Evolutionary conservation across 1,140 invertebrate species (phyloP).

Genomic region (Goniozus legneri): DNA sequence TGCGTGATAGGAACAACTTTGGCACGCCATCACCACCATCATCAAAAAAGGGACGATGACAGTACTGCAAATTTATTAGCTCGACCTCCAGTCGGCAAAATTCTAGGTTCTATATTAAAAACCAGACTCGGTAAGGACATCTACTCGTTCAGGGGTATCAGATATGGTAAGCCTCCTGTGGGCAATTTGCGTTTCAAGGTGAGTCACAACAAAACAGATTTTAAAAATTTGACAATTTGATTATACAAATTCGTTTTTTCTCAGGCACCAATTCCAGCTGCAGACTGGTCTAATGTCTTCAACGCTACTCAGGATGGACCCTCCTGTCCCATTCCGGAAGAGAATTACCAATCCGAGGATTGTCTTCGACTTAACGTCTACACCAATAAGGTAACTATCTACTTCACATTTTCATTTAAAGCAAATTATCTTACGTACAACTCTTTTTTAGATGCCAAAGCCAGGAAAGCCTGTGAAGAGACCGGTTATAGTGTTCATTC

Average conservation of each 20-base stretch:
- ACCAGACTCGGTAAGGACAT: conserved; percentile 52
- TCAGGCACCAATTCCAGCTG: conserved; percentile 19
- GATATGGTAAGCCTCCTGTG: conserved; percentile 61
- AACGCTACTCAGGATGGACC: conserved; percentile 30
- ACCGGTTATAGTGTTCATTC: conserved; percentile 55
- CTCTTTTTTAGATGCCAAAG: too few species aligned
- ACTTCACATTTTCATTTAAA: too few species aligned
- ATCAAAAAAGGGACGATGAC: too few species aligned
- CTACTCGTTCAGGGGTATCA: conserved; percentile 62
- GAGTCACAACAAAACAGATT: too few species aligned
- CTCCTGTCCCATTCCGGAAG: conserved; percentile 22
- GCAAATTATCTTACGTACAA: too few species aligned
- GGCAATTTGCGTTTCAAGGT: conserved; percentile 58
- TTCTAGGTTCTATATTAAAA: conserved; percentile 38
- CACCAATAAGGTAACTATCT: conserved; percentile 59
- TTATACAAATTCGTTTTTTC: too few species aligned
- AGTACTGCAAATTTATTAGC: too few species aligned
- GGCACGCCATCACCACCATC: too few species aligned
- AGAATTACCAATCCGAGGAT: conserved; percentile 56
- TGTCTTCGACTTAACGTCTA: conserved; percentile 79
- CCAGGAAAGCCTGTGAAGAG: conserved; percentile 9
- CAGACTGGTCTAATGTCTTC: conserved; percentile 10
- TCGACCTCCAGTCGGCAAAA: conserved; percentile 36
- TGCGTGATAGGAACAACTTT: too few species aligned
- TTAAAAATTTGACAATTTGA: background rate